These are phyloP conservation scores for Lasioglossum marginatum DNA, from an alignment of 2,888 invertebrate species.

Conservation along the genomic window DNA sequence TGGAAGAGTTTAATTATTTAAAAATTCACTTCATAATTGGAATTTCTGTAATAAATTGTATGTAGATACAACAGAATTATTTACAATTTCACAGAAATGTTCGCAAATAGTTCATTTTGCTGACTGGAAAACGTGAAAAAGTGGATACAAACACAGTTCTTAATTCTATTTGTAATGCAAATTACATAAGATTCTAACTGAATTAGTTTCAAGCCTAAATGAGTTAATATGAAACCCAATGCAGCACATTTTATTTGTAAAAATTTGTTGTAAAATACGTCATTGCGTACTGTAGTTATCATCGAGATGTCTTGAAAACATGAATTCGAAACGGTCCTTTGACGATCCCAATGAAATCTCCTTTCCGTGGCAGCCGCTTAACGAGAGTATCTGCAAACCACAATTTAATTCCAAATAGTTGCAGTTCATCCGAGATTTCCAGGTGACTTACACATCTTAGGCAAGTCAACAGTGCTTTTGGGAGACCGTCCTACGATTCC, in stretches of 20 bases:
- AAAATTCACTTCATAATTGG: too few relatives aligned
- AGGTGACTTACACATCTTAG: neutral
- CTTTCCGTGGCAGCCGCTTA: neutral
- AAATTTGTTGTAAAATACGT: neutral
- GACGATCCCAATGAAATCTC: neutral
- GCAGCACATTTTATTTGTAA: neutral
- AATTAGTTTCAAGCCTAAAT: neutral
- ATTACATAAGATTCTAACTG: neutral
- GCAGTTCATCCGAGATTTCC: constrained; percentile 1
- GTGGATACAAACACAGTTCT: too few relatives aligned
- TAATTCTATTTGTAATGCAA: neutral
- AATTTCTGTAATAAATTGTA: too few relatives aligned
- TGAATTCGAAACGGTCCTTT: neutral
- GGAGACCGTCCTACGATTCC: neutral
- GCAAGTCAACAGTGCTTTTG: neutral
- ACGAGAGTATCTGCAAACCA: neutral
- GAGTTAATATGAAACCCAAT: too few relatives aligned
- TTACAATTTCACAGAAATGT: too few relatives aligned
- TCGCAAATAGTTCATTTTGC: too few relatives aligned
- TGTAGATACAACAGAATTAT: too few relatives aligned
- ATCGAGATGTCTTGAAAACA: neutral
- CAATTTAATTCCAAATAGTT: neutral
- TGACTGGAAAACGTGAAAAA: too few relatives aligned
- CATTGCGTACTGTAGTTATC: neutral
- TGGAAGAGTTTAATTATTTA: too few relatives aligned